Conservation (phyloP, 2,113 vertebrate genomes). For the Seriola rivoliana region DNA sequence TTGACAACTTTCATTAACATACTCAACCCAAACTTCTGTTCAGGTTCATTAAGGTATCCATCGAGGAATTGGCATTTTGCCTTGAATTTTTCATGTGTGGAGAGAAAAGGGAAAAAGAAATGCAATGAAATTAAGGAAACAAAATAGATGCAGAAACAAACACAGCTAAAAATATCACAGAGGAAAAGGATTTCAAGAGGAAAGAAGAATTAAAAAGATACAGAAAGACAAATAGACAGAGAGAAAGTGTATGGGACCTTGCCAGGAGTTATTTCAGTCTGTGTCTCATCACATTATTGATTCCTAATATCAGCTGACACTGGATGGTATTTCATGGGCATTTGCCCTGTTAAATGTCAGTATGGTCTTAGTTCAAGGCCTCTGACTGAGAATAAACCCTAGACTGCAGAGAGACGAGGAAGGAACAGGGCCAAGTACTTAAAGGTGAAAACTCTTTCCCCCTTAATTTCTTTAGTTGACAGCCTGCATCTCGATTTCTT, state of each 20-base stretch:
- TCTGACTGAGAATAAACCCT: conserved; percentile 6
- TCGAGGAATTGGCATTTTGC: neutral
- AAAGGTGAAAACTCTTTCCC: neutral
- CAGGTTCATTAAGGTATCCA: conserved; percentile 25
- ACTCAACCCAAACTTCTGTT: conserved; percentile 3
- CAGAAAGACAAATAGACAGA: neutral
- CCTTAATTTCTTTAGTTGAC: neutral
- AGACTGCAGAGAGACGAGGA: neutral
- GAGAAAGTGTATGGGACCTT: conserved; percentile 1
- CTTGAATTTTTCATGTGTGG: conserved; percentile 24
- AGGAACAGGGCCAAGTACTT: neutral
- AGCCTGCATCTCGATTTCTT: neutral
- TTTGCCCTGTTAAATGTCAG: conserved; percentile 53
- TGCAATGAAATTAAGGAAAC: neutral
- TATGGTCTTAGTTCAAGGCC: conserved; percentile 11
- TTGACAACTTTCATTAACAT: conserved; percentile 21
- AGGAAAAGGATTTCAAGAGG: neutral
- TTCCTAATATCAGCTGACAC: conserved; percentile 39
- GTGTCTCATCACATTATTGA: conserved; percentile 44
- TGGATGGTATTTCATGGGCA: conserved; percentile 36
- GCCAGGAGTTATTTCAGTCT: conserved; percentile 7
- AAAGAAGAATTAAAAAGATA: conserved; percentile 2
- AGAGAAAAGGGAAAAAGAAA: neutral
- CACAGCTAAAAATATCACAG: conserved; percentile 1
- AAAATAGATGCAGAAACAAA: neutral